These are phyloP conservation scores for Leptatherina wallacei DNA, from an alignment of 2,797 vertebrate genomes.

Conservation along the genomic window DNA sequence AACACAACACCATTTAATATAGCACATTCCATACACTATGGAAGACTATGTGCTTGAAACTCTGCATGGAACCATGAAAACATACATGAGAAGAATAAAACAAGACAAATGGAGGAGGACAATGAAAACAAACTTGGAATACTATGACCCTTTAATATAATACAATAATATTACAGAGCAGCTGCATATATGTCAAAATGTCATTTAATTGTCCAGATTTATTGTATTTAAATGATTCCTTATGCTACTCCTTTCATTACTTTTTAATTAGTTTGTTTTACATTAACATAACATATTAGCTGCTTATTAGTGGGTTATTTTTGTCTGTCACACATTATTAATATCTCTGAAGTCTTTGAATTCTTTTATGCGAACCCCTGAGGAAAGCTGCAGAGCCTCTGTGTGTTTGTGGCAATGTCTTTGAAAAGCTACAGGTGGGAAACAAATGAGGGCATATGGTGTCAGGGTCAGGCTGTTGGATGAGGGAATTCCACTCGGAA, in stretches of 20 bases:
- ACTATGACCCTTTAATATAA: background rate
- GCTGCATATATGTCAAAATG: slow-evolving; percentile 4
- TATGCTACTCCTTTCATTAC: background rate
- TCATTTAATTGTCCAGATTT: background rate
- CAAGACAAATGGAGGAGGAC: background rate
- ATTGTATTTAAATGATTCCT: background rate
- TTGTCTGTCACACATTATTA: slow-evolving; percentile 42
- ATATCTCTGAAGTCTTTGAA: slow-evolving; percentile 55
- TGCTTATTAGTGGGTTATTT: slow-evolving; percentile 34
- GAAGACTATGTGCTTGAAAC: background rate
- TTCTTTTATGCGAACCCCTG: slow-evolving; percentile 56
- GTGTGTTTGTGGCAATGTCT: slow-evolving; percentile 28
- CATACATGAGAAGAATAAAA: background rate
- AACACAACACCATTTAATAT: background rate
- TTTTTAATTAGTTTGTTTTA: slow-evolving; percentile 11
- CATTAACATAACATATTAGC: slow-evolving; percentile 21
- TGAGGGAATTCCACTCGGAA: slow-evolving; percentile 40
- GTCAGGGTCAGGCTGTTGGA: slow-evolving; percentile 44
- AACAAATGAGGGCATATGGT: slow-evolving; percentile 53
- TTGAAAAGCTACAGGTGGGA: slow-evolving; percentile 67
- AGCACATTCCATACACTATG: background rate
- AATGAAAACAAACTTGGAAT: background rate
- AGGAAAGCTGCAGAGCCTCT: slow-evolving; percentile 39
- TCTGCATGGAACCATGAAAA: background rate
- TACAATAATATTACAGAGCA: slow-evolving; percentile 3